Conservation (phyloP, 2,113 vertebrate genomes). For the Gorsachius goisagi region DNA sequence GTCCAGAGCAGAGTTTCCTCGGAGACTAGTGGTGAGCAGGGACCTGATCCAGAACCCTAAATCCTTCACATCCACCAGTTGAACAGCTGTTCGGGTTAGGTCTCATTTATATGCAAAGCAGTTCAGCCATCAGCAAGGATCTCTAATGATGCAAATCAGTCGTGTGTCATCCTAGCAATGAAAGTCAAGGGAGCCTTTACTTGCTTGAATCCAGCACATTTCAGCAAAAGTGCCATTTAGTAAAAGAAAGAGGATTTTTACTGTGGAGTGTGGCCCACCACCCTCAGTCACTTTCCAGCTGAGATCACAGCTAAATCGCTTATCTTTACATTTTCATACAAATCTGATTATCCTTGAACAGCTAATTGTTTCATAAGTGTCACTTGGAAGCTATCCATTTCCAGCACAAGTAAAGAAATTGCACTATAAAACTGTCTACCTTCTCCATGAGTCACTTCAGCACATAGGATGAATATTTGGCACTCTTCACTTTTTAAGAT, state of each 20-base stretch:
- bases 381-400: constrained; percentile 58
- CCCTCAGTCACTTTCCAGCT: constrained; percentile 26
- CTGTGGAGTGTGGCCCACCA: background rate
- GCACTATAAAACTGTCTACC: constrained; percentile 60
- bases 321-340: constrained; percentile 57
- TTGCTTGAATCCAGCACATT: constrained; percentile 6
- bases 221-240: constrained; percentile 38
- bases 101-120: constrained; percentile 36
- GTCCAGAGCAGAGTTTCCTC: background rate
- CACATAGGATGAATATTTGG: constrained; percentile 34
- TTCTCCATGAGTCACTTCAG: constrained; percentile 42
- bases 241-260: constrained; percentile 9
- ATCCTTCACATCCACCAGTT: background rate
- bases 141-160: constrained; percentile 42
- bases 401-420: constrained; percentile 47
- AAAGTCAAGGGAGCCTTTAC: constrained; percentile 26
- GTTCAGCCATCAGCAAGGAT: background rate
- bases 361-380: constrained; percentile 62
- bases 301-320: constrained; percentile 55
- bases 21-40: background rate
- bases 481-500: constrained; percentile 22
- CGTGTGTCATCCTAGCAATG: constrained; percentile 23
- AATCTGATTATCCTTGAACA: constrained; percentile 57
- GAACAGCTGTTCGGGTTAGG: constrained; percentile 9
- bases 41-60: background rate